phyloP scores from a whole-genome alignment of 2,797 vertebrate genomes.

The Podargus strigoides region DNA sequence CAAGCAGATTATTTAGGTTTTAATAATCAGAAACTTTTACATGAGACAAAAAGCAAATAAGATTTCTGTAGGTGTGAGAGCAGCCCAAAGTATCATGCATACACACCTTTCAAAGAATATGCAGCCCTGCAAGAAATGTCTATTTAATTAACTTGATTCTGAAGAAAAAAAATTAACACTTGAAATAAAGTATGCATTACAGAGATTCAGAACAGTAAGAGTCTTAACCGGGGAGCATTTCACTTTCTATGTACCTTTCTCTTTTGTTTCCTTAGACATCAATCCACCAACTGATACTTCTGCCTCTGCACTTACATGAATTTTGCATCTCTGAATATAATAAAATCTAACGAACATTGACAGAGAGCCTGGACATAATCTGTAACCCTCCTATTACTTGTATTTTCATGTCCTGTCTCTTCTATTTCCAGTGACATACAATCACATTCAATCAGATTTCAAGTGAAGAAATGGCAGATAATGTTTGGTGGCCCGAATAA shows the following conservation, averaged over 20 bases:
- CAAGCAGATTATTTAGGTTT: not conserved
- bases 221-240: not conserved
- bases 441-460: not conserved
- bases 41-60: not conserved
- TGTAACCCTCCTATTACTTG: not conserved
- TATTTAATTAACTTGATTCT: not conserved
- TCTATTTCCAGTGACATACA: not conserved
- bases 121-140: not conserved
- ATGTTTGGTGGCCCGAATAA: not conserved
- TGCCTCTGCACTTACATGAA: not conserved
- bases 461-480: not conserved
- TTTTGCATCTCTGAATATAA: not conserved
- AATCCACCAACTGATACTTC: not conserved
- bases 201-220: not conserved
- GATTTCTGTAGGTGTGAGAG: not conserved
- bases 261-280: not conserved
- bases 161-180: not conserved
- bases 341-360: not conserved
- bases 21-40: not conserved
- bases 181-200: not conserved
- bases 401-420: not conserved
- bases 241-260: not conserved
- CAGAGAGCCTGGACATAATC: not conserved
- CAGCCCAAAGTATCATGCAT: not conserved
- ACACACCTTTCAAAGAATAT: no score